Percentiles rank a stretch among this genome's conserved stretches.
phyloP scores from a whole-genome alignment of 2,797 vertebrate genomes.

The Tenualosa ilisha region DNA sequence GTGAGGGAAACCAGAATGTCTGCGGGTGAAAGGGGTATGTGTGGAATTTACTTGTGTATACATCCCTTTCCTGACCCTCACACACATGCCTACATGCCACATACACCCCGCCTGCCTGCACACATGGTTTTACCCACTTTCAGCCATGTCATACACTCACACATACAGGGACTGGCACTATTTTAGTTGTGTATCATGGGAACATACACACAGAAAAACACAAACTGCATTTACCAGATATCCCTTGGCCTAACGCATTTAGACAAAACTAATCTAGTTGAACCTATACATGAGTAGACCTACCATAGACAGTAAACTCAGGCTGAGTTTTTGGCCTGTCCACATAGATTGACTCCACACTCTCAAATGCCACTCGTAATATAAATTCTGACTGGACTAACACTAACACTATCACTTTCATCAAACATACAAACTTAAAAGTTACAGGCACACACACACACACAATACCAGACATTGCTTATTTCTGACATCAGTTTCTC shows the following conservation, averaged over 20 bases:
- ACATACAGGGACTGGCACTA: neutral
- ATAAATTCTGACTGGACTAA: neutral
- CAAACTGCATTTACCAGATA: neutral
- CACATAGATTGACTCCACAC: neutral
- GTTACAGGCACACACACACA: slow-evolving; percentile 22
- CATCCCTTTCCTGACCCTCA: slow-evolving; percentile 54
- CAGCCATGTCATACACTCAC: neutral
- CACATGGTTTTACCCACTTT: neutral
- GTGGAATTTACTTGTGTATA: slow-evolving; percentile 56
- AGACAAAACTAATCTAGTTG: neutral
- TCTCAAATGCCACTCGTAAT: neutral
- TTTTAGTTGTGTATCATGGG: neutral
- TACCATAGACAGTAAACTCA: neutral
- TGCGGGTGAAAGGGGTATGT: slow-evolving; percentile 43
- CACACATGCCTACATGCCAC: slow-evolving; percentile 4
- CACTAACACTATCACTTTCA: neutral
- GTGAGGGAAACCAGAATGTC: neutral
- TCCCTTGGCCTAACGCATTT: neutral
- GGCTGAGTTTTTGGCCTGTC: too few species aligned
- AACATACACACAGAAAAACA: neutral
- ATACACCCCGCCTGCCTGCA: neutral
- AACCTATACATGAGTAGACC: too few species aligned
- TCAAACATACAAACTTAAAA: neutral
- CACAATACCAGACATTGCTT: slow-evolving; percentile 67
- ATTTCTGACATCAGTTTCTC: slow-evolving; percentile 75